Base-by-base conservation (phyloP, 2,888 invertebrate genomes). In the Nemoura dubitans region DNA sequence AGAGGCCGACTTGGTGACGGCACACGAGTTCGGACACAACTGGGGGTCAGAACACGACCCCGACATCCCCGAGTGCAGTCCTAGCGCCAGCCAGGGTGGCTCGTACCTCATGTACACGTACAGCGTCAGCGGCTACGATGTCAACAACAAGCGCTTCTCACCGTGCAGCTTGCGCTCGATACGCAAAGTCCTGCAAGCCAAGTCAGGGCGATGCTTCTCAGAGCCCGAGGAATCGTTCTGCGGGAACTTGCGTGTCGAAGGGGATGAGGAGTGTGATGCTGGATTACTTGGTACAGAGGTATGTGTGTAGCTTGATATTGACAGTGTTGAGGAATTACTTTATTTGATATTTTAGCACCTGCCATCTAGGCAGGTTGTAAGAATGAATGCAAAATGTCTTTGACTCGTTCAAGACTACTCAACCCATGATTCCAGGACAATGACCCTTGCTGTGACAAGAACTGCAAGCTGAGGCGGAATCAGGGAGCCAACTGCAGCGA, bases 11-110 rank as follows among this genome's bases (percentile, higher is more conserved):
- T 92, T 99, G 88, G 98, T 99, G 77, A 98, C 98, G 16, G 98
- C 98, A 86, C 98, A 98, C 91, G 98, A 98, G 92, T 97, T 98
- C 92, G 99, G 98, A 0, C 99, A 99, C 92, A 99, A 98, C 92
- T 98, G 98, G 98, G 98, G 99, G 87, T 98, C 98, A 3, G 98
- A 98, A 91, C 99, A 99, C 91, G 99, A 99, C 93, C 98, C 98
- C 0, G 98, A 98, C 91, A 97, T 97, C 90, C 96, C 96, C 1
- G 98, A 98, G 92, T 99, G 99, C 91, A 97, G 98, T 89, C 99
- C 99, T 0, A 96, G 97, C 90, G 97, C 98, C 89, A 96, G 96
- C 90, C 97, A 97, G 92, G 98, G 98, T 27, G 99, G 99, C 76
- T 97, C 98, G 87, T 99, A 97, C 91, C 94, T 98, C 86, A 98